phyloP scores from a whole-genome alignment of 2,888 invertebrate genomes.

The Eudasyphora cyanicolor region DNA sequence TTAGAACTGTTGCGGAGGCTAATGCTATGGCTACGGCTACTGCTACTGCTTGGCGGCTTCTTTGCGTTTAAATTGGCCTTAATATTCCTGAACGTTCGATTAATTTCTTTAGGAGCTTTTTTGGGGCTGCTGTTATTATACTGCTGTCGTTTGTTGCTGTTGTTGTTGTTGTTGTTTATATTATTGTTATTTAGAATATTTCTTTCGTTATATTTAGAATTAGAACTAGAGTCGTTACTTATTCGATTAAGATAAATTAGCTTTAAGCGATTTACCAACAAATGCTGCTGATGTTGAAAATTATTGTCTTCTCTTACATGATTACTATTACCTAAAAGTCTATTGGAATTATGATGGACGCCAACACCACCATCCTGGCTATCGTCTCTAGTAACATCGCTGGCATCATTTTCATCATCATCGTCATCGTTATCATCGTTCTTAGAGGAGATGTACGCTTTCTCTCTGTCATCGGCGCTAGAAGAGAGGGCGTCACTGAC shows the following conservation, averaged over 20 bases:
- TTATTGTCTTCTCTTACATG: constrained; percentile 59
- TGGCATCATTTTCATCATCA: constrained; percentile 64
- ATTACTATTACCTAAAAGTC: constrained; percentile 59
- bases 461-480: constrained; percentile 6
- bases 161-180: constrained; percentile 53
- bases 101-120: too few relatives aligned
- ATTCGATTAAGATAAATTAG: constrained; percentile 61
- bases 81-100: constrained; percentile 27
- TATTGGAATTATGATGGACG: constrained; percentile 64
- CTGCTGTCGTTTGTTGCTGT: constrained; percentile 45
- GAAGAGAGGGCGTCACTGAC: neutral
- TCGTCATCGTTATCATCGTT: constrained; percentile 63
- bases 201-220: constrained; percentile 72
- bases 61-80: constrained; percentile 35
- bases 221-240: constrained; percentile 72
- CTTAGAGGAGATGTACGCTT: too few relatives aligned
- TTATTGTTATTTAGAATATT: constrained; percentile 44
- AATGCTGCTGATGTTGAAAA: constrained; percentile 45
- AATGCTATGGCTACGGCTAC: neutral
- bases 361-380: constrained; percentile 30
- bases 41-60: neutral
- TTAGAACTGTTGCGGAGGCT: neutral
- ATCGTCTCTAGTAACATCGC: constrained; percentile 59
- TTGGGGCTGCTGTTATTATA: too few relatives aligned
- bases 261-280: constrained; percentile 58